These are phyloP conservation scores for Crambe crambe DNA, from an alignment of 37 sponge, comb jelly and placozoan genomes.

Conservation along the genomic window DNA sequence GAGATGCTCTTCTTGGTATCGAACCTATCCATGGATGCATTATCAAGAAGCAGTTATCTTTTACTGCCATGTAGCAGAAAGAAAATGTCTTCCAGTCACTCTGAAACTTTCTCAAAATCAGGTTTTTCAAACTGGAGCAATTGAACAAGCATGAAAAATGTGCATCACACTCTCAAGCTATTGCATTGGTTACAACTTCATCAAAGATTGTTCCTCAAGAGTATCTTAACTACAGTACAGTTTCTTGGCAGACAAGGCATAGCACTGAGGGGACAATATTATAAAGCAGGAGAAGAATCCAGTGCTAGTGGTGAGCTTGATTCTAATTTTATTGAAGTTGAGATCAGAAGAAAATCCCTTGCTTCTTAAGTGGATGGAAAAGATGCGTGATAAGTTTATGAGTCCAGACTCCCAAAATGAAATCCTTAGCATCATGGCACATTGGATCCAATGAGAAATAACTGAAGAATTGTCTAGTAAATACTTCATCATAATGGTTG, in stretches of 20 bases:
- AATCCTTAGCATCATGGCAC: conserved; percentile 30
- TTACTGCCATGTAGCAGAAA: too few species aligned
- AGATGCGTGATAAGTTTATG: conserved; percentile 11
- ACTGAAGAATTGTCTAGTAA: conserved; percentile 7
- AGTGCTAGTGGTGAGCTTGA: conserved; percentile 5
- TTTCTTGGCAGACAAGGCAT: not conserved
- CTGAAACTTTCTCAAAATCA: too few species aligned
- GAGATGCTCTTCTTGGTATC: too few species aligned
- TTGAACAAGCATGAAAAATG: too few species aligned
- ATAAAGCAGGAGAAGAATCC: not conserved
- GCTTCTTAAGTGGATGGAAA: conserved; percentile 36
- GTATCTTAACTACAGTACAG: not conserved
- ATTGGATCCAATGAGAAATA: conserved; percentile 18
- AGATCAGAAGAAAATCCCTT: conserved; percentile 32
- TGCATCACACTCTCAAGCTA: too few species aligned
- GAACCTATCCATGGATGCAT: too few species aligned
- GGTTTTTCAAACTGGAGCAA: too few species aligned
- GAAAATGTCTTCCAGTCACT: too few species aligned
- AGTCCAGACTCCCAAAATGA: conserved; percentile 50
- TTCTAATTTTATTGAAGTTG: conserved; percentile 39
- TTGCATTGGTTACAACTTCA: too few species aligned
- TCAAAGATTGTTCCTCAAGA: too few species aligned
- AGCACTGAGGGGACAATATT: not conserved
- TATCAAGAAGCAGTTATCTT: too few species aligned
- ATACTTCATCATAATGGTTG: conserved; percentile 19